These are phyloP conservation scores for Platygyra sinensis DNA, from an alignment of 64 coral and sea anemone genomes.

Conservation along the genomic window DNA sequence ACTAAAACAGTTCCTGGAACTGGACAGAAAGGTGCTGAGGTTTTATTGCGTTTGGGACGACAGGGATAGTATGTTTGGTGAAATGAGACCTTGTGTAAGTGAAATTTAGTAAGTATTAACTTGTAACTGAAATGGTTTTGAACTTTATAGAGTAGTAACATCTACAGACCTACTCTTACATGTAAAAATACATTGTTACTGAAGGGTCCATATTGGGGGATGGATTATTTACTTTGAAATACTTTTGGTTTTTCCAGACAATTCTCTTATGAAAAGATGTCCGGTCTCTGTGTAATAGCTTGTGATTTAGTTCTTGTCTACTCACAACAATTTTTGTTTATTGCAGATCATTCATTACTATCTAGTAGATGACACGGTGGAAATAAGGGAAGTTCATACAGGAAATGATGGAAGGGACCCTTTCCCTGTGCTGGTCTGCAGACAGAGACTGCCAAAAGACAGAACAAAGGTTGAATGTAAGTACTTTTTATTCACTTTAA, in stretches of 20 bases:
- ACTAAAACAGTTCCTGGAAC: constrained; percentile 89
- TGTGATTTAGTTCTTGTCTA: background rate
- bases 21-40: constrained; percentile 93
- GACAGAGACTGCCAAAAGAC: constrained; percentile 90
- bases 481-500: background rate
- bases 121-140: no score
- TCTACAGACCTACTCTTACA: no score
- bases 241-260: background rate
- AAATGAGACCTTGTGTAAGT: constrained; percentile 98
- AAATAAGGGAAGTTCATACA: constrained; percentile 91
- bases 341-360: constrained; percentile 96
- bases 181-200: no score
- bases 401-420: constrained; percentile 97
- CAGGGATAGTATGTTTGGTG: constrained; percentile 99
- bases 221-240: no score
- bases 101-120: background rate
- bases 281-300: background rate
- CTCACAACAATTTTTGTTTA: background rate
- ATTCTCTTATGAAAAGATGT: background rate
- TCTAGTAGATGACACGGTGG: constrained; percentile 95
- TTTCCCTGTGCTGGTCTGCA: constrained; percentile 91
- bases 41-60: constrained; percentile 99
- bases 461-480: constrained; percentile 88
- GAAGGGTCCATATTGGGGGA: no score
- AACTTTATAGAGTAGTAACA: no score